Percentiles rank a stretch among this genome's conserved stretches.
Conservation (phyloP, 2,113 vertebrate species). For the Anguilla japonica region DNA sequence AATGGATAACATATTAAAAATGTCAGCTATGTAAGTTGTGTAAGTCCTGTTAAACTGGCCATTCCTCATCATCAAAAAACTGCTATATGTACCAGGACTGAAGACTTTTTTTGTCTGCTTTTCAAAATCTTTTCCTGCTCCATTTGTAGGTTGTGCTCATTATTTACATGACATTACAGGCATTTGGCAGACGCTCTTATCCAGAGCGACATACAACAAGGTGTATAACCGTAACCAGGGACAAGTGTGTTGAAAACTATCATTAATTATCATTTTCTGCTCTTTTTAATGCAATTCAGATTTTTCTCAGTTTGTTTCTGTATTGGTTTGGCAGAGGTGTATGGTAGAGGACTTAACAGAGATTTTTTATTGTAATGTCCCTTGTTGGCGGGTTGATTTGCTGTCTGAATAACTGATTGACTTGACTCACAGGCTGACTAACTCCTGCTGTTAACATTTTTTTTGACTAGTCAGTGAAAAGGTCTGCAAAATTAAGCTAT, state of each 20-base stretch:
- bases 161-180: no score
- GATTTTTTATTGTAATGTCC: slow-evolving; percentile 40
- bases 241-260: no score
- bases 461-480: neutral
- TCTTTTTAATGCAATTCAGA: slow-evolving; percentile 9
- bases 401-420: neutral
- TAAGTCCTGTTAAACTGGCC: no score
- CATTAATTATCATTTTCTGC: no score
- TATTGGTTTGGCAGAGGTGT: slow-evolving; percentile 59
- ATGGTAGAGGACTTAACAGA: slow-evolving; percentile 53
- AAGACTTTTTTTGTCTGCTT: slow-evolving; percentile 62
- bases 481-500: neutral
- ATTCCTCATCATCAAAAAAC: slow-evolving; percentile 69
- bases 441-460: neutral
- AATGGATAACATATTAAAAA: neutral
- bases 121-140: slow-evolving; percentile 59
- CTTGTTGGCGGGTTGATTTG: slow-evolving; percentile 44
- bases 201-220: no score
- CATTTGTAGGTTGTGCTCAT: slow-evolving; percentile 45
- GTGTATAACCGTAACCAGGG: no score
- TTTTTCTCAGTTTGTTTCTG: slow-evolving; percentile 67
- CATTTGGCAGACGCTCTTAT: no score
- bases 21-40: no score
- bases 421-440: neutral
- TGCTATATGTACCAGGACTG: slow-evolving; percentile 66